Evolutionary conservation across 1,140 invertebrate species (phyloP).

Genomic region (Cyclina sinensis): DNA sequence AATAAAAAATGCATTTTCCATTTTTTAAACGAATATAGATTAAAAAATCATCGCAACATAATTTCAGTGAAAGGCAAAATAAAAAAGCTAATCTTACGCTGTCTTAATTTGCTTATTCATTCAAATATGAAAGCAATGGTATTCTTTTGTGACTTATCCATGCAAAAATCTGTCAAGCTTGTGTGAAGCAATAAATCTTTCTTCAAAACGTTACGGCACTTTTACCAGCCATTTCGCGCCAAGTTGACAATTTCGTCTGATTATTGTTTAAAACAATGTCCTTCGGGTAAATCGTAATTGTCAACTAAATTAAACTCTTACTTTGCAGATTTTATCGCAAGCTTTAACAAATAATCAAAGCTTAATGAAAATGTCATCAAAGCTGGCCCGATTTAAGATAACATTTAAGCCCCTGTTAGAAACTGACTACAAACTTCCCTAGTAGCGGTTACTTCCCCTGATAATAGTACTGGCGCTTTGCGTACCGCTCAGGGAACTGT

Average conservation of each 20-base stretch:
- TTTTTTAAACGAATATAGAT: no score
- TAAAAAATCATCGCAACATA: no score
- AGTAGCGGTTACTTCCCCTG: no score
- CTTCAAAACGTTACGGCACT: neutral
- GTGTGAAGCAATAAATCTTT: conserved; percentile 31
- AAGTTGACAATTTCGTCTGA: conserved; percentile 29
- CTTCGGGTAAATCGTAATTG: conserved; percentile 32
- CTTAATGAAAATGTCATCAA: no score
- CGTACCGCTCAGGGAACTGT: no score
- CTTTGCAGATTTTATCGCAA: neutral
- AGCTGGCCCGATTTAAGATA: no score
- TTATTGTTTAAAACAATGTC: conserved; percentile 60
- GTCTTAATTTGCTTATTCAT: neutral
- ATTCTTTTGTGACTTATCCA: conserved; percentile 15
- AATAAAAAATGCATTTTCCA: no score
- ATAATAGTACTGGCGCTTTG: no score
- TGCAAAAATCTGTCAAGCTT: neutral
- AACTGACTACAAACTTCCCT: no score
- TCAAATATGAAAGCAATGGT: neutral
- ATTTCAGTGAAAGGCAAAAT: no score
- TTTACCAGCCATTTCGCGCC: conserved; percentile 56
- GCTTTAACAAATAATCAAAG: neutral
- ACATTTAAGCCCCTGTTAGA: no score
- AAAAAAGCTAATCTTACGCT: no score
- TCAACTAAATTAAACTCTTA: neutral